Evolutionary conservation across 2,113 vertebrate genomes (phyloP), one percentile per base, ranked within the genome.

Genomic region (Phaethornis superciliosus): DNA sequence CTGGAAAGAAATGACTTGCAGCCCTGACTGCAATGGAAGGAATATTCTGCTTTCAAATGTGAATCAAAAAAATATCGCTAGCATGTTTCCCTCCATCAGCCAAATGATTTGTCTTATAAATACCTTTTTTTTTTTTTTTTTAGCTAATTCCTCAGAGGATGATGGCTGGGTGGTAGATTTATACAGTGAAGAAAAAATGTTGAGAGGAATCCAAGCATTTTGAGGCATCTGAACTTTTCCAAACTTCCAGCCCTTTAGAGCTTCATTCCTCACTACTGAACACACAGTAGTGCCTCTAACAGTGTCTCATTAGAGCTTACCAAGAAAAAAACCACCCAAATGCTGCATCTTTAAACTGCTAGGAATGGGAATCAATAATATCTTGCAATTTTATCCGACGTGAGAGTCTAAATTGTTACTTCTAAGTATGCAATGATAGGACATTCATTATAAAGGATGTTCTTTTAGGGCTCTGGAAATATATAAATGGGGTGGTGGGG

Each of bases 91-190:
- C 80, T 82, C 74, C 92, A 87, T 95, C 86, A 35, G 89, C 81
- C 89, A 91, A 94, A 94, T 5, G 0, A 96, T 95, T 96, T 95
- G 86, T 93, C 93, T 95, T 82, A 88, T 78, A 96, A 95, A 97
- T 90, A 91, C 0, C 0, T 14, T 83, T 95, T 95, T 97, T 93
- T 95, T 40, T 40, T n/a, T 40, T 40, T 40, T 40, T 40, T 40
- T 40, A 40, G 68, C 90, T 95, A 92, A 95, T 92, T 94, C 90
- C 95, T 93, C 68, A 68, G 95, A 95, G 90, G 75, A 83, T 83
- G 92, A 87, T 71, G 93, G 54, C 94, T 95, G 93, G 88, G 94
- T 96, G 95, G 96, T 96, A 97, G 94, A 96, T 97, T 96, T 95
- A 95, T 91, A 94, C 76, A 94, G 88, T 72, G 88, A 88, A 86